Evolutionary conservation across 2,797 vertebrate species (phyloP).

Genomic region (Pantherophis alleghaniensis): DNA sequence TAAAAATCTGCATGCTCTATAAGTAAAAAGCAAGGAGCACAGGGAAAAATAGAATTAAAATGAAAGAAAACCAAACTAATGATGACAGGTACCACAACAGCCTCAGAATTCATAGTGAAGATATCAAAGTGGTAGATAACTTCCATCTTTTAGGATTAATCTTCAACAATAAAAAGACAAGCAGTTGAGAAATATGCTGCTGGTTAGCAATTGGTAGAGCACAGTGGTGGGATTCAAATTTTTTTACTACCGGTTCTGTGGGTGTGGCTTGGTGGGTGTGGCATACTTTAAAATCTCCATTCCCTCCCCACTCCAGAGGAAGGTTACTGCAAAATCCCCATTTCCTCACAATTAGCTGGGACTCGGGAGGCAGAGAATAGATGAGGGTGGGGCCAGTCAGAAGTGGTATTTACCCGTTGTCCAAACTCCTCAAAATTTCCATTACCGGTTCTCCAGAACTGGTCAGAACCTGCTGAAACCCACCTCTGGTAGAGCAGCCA

Average conservation of each 20-base stretch:
- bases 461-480: too few species aligned
- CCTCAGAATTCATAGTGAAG: background rate
- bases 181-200: background rate
- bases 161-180: background rate
- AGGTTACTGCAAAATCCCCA: too few species aligned
- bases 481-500: background rate
- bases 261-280: too few species aligned
- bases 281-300: too few species aligned
- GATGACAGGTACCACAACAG: background rate
- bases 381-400: too few species aligned
- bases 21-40: background rate
- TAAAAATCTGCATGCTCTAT: background rate
- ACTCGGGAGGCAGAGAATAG: too few species aligned
- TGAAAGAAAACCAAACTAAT: background rate
- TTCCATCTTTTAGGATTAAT: background rate
- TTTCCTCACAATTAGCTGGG: too few species aligned
- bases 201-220: background rate
- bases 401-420: too few species aligned
- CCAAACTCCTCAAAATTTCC: too few species aligned
- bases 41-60: background rate
- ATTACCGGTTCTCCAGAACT: too few species aligned
- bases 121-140: background rate
- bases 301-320: too few species aligned
- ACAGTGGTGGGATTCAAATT: background rate
- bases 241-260: too few species aligned